phyloP scores from a whole-genome alignment of 2,888 invertebrate genomes.

The Hydrotaea diabolus region DNA sequence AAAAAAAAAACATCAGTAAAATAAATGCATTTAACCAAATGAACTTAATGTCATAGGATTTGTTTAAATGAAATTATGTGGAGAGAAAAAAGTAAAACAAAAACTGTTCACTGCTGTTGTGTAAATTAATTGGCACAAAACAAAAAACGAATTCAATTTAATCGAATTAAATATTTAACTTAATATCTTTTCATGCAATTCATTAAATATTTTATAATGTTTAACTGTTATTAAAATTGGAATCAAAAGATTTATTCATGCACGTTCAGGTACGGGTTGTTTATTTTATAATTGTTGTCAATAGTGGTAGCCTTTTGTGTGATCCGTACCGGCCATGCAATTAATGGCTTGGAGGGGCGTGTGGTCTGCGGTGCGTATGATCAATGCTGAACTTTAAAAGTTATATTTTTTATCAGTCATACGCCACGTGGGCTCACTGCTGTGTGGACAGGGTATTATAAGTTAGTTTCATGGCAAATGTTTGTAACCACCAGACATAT shows the following conservation, averaged over 20 bases:
- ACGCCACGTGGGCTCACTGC: too few species aligned
- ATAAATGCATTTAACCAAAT: conserved; percentile 18
- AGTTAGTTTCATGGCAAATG: too few species aligned
- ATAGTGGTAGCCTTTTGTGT: too few species aligned
- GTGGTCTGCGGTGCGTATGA: too few species aligned
- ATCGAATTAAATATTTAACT: conserved; percentile 41
- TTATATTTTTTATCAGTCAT: too few species aligned
- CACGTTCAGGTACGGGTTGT: too few species aligned
- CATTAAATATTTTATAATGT: conserved; percentile 36
- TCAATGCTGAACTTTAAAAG: too few species aligned
- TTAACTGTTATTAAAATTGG: conserved; percentile 17
- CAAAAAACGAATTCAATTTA: conserved; percentile 28
- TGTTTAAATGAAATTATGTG: conserved; percentile 25
- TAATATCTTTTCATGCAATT: conserved; percentile 33
- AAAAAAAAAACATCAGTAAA: not conserved
- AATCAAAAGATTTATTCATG: not conserved
- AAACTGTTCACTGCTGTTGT: not conserved
- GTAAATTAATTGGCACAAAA: conserved; percentile 22
- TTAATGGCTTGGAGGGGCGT: too few species aligned
- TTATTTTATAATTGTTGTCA: too few species aligned
- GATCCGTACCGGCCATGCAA: too few species aligned
- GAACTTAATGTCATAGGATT: conserved; percentile 29
- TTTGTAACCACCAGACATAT: too few species aligned
- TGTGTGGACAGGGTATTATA: too few species aligned
- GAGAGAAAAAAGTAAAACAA: not conserved